These are phyloP conservation scores for Euura lappo DNA, from an alignment of 1,140 invertebrate species.

Conservation along the genomic window DNA sequence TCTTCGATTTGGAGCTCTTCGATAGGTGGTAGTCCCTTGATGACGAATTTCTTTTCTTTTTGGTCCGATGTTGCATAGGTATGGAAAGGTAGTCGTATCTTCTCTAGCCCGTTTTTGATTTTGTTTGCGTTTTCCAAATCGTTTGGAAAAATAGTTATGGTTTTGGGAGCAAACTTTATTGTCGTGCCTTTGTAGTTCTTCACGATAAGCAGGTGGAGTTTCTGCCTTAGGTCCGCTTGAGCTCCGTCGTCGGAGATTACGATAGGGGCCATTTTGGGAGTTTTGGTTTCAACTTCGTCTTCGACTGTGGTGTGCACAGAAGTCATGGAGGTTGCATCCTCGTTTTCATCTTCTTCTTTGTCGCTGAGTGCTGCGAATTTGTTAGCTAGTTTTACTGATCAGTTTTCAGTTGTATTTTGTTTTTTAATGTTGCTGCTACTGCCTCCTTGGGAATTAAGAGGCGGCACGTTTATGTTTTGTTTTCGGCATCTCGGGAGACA, in stretches of 20 bases:
- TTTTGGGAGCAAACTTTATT: background rate
- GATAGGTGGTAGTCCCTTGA: slow-evolving; percentile 14
- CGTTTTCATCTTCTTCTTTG: too few species aligned
- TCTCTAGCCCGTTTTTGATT: background rate
- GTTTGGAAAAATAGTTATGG: background rate
- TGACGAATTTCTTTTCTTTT: slow-evolving; percentile 10
- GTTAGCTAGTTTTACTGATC: too few species aligned
- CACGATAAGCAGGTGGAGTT: slow-evolving; percentile 4
- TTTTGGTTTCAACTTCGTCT: background rate
- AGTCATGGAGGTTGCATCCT: too few species aligned
- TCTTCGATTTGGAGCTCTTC: background rate
- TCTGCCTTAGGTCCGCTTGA: background rate
- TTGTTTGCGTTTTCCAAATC: background rate
- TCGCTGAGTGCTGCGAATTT: too few species aligned
- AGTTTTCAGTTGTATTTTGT: too few species aligned
- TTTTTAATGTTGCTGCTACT: too few species aligned
- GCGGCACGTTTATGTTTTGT: too few species aligned
- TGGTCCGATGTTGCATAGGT: slow-evolving; percentile 1
- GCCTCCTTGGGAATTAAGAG: too few species aligned
- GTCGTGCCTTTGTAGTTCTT: slow-evolving; percentile 15
- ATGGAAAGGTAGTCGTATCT: background rate
- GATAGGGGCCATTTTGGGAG: background rate
- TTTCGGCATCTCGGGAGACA: too few species aligned
- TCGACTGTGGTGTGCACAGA: too few species aligned
- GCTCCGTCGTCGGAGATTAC: background rate